These are phyloP conservation scores for Theonella swinhoei DNA, from an alignment of 37 sponge, comb jelly and placozoan species.

Conservation along the genomic window DNA sequence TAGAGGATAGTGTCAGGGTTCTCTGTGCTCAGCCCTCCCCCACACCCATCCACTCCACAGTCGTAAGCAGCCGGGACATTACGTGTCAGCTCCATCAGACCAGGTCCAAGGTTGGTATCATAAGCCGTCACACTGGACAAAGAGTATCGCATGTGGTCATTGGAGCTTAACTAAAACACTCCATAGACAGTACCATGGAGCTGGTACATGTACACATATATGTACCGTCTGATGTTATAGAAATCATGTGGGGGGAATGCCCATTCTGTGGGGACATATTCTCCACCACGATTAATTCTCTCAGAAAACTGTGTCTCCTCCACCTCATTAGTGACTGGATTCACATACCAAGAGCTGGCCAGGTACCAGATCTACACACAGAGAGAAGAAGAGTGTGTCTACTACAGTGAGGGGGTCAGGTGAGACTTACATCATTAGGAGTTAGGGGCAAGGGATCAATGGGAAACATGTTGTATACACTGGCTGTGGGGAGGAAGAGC, in stretches of 20 bases:
- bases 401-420: no score
- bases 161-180: neutral
- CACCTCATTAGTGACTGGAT: neutral
- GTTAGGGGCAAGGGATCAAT: neutral
- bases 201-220: neutral
- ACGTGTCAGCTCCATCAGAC: neutral
- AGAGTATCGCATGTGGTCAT: neutral
- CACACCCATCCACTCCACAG: slow-evolving; percentile 50
- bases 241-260: slow-evolving; percentile 30
- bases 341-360: slow-evolving; percentile 1
- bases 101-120: neutral
- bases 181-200: neutral
- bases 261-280: neutral
- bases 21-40: slow-evolving; percentile 20
- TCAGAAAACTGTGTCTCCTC: neutral
- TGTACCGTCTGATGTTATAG: slow-evolving; percentile 53
- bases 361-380: slow-evolving; percentile 7
- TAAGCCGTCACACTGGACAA: slow-evolving; percentile 6
- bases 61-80: slow-evolving; percentile 29
- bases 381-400: neutral
- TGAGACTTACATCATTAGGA: neutral
- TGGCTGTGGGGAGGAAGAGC: neutral
- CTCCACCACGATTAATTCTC: neutral
- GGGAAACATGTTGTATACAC: neutral
- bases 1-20: slow-evolving; percentile 50